phyloP scores from a whole-genome alignment of 1,140 invertebrate genomes.

The Panagrolaimus sp. region DNA sequence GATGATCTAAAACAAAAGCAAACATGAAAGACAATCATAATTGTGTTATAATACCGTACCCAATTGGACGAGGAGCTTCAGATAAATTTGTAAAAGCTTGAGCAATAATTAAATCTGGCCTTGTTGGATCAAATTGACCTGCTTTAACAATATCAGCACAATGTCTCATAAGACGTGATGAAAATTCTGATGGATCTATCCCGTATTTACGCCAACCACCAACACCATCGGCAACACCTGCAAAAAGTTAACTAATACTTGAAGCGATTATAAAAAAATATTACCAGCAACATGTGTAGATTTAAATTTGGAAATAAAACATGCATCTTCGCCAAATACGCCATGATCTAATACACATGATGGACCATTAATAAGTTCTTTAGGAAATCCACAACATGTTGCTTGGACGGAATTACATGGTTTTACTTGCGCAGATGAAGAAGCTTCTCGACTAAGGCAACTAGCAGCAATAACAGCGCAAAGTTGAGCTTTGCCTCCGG shows the following conservation, averaged over 20 bases:
- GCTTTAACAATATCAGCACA: slow-evolving; percentile 80
- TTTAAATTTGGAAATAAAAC: slow-evolving; percentile 80
- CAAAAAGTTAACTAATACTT: too few species aligned
- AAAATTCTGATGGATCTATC: slow-evolving; percentile 93
- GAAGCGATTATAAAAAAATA: too few species aligned
- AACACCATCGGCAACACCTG: slow-evolving; percentile 93
- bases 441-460: slow-evolving; percentile 5
- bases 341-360: slow-evolving; percentile 72
- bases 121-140: slow-evolving; percentile 74
- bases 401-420: slow-evolving; percentile 59
- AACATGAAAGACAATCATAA: slow-evolving; percentile 50
- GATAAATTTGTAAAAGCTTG: slow-evolving; percentile 65
- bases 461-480: slow-evolving; percentile 8
- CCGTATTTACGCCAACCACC: slow-evolving; percentile 94
- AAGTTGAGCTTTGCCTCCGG: slow-evolving; percentile 1
- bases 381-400: slow-evolving; percentile 81
- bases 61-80: slow-evolving; percentile 34
- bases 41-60: too few species aligned
- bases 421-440: not conserved
- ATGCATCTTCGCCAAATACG: slow-evolving; percentile 91
- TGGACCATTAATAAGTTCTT: slow-evolving; percentile 67
- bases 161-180: slow-evolving; percentile 80
- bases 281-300: slow-evolving; percentile 83
- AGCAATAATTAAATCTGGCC: slow-evolving; percentile 77
- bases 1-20: slow-evolving; percentile 62